Base-by-base conservation (phyloP, 1,140 invertebrate genomes). In the Eriosoma lanigerum region DNA sequence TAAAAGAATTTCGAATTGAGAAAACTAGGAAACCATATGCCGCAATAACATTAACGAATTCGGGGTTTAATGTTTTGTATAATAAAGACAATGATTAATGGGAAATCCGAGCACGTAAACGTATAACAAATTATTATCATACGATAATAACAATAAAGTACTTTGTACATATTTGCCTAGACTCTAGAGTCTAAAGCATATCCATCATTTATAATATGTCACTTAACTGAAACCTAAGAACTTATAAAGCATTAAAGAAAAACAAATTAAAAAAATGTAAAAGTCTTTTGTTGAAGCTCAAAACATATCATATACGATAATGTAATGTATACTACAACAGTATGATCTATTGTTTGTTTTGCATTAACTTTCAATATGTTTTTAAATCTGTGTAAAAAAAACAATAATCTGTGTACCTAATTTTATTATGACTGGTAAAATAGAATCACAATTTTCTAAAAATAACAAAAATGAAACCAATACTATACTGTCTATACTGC, bases 71-170 rank as follows among this genome's bases (percentile, higher is more conserved):
- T 56, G 17, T 21, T 32, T 15, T 21, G 62, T 70, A 48, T 24
- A 70, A 48, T 9, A 70, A 70, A 19, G 24, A 70, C 3, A 15
- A 70, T 70, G 46, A 70, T 70, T 15, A 70, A 70, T 70, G 68
- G 24, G 68, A 48, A 70, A 50, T 50, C 24, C 10, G 46, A 70
- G 46, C 50, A 70, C 38, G 29, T 62, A 62, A 32, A 62, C 26
- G 26, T 3, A 62, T 32, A 50, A 70, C 46, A n/a, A 70, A 70
- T 70, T 50, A 44, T 48, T 70, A 70, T 19, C 26, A 50, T 29
- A 50, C 19, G 24, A 52, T 70, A 50, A 50, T 70, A 50, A 24
- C n/a, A 70, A 70, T 70, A 50, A 68, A 48, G 38, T 70, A 50
- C 8, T 24, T 8, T n/a, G 68, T 52, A 70, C 46, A 70, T 70